phyloP scores from a whole-genome alignment of 2,113 vertebrate species.

The Passer domesticus region DNA sequence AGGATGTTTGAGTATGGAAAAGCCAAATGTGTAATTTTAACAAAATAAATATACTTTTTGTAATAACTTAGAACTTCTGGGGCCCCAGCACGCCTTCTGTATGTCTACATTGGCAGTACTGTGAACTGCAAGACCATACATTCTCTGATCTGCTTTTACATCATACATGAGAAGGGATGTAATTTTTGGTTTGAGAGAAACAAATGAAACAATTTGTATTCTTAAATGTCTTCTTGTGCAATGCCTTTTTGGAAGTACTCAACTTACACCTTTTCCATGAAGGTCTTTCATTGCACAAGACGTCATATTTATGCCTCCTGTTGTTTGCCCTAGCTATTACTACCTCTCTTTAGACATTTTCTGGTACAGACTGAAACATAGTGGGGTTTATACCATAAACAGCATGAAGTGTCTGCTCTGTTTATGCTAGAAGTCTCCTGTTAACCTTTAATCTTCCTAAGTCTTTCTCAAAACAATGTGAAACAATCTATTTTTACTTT shows the following conservation, averaged over 20 bases:
- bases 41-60: not conserved
- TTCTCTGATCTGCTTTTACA: not conserved
- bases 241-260: not conserved
- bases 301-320: not conserved
- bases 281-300: not conserved
- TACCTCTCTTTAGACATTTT: not conserved
- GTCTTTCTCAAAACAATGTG: not conserved
- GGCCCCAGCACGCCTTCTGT: fast-evolving
- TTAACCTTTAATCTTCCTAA: constrained; percentile 16
- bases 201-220: not conserved
- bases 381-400: not conserved
- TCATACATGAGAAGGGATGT: not conserved
- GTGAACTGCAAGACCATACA: not conserved
- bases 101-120: not conserved
- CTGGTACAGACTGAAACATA: not conserved
- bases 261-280: not conserved
- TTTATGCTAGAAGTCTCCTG: not conserved
- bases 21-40: not conserved
- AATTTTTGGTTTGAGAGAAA: not conserved
- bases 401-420: not conserved
- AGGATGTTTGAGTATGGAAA: not conserved
- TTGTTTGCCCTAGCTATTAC: not conserved
- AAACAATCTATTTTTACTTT: constrained; percentile 1
- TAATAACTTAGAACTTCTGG: not conserved
- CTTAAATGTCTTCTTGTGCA: not conserved